Conservation (phyloP, 1,140 invertebrate species). For the Atta colombica region DNA sequence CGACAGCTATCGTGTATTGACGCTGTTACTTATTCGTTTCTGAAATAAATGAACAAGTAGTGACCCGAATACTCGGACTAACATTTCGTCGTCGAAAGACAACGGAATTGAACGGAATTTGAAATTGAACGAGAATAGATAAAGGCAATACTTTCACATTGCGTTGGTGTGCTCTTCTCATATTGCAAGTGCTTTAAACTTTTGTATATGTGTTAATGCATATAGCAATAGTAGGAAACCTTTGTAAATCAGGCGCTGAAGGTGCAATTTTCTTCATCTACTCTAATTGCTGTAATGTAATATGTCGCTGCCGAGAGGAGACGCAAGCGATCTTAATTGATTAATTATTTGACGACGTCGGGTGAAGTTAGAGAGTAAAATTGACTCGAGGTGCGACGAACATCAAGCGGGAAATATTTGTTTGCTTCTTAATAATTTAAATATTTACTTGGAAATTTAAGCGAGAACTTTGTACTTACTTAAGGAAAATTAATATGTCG, state of each 20-base stretch:
- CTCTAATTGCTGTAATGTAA: conserved; percentile 19
- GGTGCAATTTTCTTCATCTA: background rate
- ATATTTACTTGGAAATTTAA: conserved; percentile 36
- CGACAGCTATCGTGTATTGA: background rate
- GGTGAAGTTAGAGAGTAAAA: conserved; percentile 39
- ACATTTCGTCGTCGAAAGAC: conserved; percentile 23
- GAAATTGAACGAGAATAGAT: background rate
- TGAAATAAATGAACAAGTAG: conserved; percentile 44
- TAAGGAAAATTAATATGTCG: conserved; percentile 50
- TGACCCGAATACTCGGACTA: background rate
- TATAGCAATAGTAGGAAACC: background rate
- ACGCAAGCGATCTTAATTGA: conserved; percentile 34
- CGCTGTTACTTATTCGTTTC: conserved; percentile 16
- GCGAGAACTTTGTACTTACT: conserved; percentile 42
- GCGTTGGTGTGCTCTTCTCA: background rate
- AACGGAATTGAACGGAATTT: background rate
- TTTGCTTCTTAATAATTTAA: conserved; percentile 52
- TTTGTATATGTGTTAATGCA: background rate
- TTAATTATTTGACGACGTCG: conserved; percentile 45
- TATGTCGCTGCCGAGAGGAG: background rate
- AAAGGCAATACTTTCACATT: background rate
- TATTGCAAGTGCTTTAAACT: background rate
- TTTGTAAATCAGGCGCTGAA: background rate
- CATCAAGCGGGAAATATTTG: conserved; percentile 38
- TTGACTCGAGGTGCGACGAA: conserved; percentile 21